These are phyloP conservation scores for Bombus polaris DNA, from an alignment of 1,140 invertebrate genomes.

Conservation along the genomic window DNA sequence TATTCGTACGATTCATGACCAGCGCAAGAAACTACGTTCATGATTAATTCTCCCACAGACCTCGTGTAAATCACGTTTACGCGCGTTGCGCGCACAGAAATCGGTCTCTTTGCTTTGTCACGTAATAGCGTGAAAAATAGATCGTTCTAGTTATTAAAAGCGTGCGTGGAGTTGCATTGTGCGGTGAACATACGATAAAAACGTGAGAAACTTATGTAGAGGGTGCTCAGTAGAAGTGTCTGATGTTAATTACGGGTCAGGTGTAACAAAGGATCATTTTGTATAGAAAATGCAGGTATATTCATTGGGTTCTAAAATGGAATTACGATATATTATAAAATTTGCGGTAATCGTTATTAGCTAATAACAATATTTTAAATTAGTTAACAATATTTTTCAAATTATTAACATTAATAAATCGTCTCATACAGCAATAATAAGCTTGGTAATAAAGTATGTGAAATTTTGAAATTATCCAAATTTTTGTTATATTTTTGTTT, in stretches of 20 bases:
- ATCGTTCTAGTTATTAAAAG: slow-evolving; percentile 57
- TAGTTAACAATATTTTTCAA: no score
- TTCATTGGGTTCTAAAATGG: no score
- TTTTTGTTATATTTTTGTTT: no score
- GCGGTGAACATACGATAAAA: slow-evolving; percentile 24
- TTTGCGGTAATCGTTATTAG: no score
- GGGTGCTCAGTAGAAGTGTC: background rate
- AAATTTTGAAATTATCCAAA: no score
- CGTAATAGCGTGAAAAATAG: slow-evolving; percentile 54
- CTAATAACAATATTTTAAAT: no score
- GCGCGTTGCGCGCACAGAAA: slow-evolving; percentile 34
- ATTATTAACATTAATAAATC: no score
- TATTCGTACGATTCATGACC: slow-evolving; percentile 20
- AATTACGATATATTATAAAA: no score
- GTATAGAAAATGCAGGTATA: no score
- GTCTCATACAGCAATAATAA: no score
- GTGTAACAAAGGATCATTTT: slow-evolving; percentile 1
- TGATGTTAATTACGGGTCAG: background rate
- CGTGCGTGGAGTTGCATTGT: slow-evolving; percentile 13
- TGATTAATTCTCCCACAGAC: slow-evolving; percentile 39
- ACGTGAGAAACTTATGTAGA: background rate
- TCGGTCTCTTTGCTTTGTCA: slow-evolving; percentile 34
- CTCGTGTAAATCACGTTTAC: slow-evolving; percentile 43
- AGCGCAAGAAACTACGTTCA: background rate
- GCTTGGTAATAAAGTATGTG: no score